Base-by-base conservation (phyloP, 2,888 invertebrate species). In the Sinodicranocentrus sp. region DNA sequence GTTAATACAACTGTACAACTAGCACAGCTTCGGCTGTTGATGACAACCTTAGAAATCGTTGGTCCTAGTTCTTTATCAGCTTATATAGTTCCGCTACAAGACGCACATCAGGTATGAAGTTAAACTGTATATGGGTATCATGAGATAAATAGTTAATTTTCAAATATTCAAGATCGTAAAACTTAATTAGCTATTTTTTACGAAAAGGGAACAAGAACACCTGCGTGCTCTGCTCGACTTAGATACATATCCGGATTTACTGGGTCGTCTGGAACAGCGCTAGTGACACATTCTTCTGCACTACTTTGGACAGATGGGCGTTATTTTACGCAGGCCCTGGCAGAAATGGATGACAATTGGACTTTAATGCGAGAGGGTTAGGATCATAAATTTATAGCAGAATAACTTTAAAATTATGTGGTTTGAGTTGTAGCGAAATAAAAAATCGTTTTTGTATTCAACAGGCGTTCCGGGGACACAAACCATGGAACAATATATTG, bases 251-350 rank as follows among this genome's bases (percentile, higher is more conserved):
- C 95, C 0, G 97, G 96, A 0, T 99, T 99, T 59, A 54, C 80
- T 13, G 86, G 86, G 0, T 97, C 97, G 0, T 95, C 95, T 6
- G 98, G 98, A 1, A 96, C 96, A 0, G 97, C 96, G 0, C 92
- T 98, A 15, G 93, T 98, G 61, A 97, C 97, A 0, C 90, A 92
- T 0, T 91, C 93, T 0, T 91, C 93, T 17, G 96, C 96, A 0
- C 92, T 95, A 1, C 90, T 99, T 17, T 99, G 99, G 98, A 99
- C 86, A 1, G 99, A 99, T 91, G 99, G 98, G 0, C 92, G 86
- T 10, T 86, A 86, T 33, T 86, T 82, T 26, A 85, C 85, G 17
- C 86, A 86, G 68, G 86, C 86, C 15, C 21, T 6, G 8, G 78
- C 48, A 8, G 82, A 85, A 23, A 17, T 86, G 23, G 85, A 86